phyloP scores from a whole-genome alignment of 2,888 invertebrate genomes.

The Stenolophus ochropezus region DNA sequence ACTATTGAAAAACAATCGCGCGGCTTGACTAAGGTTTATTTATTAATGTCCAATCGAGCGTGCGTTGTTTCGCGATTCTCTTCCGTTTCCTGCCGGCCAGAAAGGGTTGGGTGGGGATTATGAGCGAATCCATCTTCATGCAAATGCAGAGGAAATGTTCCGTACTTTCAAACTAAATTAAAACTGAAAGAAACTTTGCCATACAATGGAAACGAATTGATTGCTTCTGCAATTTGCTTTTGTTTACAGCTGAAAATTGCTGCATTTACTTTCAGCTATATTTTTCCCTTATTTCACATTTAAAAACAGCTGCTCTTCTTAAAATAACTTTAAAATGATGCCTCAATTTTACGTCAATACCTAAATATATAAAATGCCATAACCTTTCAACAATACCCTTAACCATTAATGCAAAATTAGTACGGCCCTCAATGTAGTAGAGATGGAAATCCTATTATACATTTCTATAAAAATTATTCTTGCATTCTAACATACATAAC shows the following conservation, averaged over 20 bases:
- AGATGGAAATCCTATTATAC: too few relatives aligned
- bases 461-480: too few relatives aligned
- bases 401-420: too few relatives aligned
- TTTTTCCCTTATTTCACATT: too few relatives aligned
- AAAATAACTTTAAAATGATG: too few relatives aligned
- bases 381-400: too few relatives aligned
- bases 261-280: neutral
- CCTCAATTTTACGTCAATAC: too few relatives aligned
- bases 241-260: neutral
- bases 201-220: neutral
- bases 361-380: too few relatives aligned
- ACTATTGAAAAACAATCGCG: conserved; percentile 58
- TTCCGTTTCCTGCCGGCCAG: conserved; percentile 16
- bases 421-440: too few relatives aligned
- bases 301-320: too few relatives aligned
- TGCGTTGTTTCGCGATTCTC: conserved; percentile 50
- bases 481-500: too few relatives aligned
- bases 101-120: conserved; percentile 3
- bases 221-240: neutral
- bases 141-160: conserved; percentile 17
- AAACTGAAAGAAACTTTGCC: conserved; percentile 4
- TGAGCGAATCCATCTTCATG: conserved; percentile 44
- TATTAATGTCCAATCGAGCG: conserved; percentile 60
- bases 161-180: conserved; percentile 26
- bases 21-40: conserved; percentile 58